Evolutionary conservation across 2,113 vertebrate genomes (phyloP).

Genomic region (Leucosticte australis): DNA sequence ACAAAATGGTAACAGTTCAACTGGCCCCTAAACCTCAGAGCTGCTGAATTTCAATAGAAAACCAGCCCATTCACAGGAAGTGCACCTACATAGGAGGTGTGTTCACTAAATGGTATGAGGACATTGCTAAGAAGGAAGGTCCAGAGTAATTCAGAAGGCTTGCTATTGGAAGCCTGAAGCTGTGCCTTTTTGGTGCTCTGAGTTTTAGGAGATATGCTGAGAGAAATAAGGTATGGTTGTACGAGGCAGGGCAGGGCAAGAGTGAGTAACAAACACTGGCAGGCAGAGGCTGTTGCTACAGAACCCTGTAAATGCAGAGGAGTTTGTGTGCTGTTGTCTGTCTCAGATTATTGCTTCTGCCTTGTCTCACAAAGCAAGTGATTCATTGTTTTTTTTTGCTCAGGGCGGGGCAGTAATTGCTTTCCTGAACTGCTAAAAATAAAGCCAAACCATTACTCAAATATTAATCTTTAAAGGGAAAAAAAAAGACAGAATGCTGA

Average conservation of each 20-base stretch:
- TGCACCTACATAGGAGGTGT: rapidly evolving
- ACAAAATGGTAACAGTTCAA: neutral
- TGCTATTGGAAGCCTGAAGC: neutral
- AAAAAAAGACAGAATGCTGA: neutral
- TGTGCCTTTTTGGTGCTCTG: neutral
- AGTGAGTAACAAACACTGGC: neutral
- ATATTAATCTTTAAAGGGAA: neutral
- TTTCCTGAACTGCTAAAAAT: conserved; percentile 23
- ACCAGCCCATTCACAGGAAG: neutral
- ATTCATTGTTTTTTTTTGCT: neutral
- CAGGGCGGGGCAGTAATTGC: neutral
- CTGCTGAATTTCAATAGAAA: neutral
- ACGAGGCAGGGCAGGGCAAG: rapidly evolving
- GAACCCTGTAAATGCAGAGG: neutral
- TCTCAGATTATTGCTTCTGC: neutral
- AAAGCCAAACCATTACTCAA: neutral
- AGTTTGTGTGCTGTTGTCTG: neutral
- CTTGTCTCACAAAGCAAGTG: neutral
- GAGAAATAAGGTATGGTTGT: neutral
- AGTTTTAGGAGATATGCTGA: neutral
- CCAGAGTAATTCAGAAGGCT: neutral
- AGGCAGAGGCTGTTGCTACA: neutral
- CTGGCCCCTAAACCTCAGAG: neutral
- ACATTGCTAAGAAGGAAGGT: neutral
- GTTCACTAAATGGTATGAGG: neutral